Conservation (phyloP, 2,888 invertebrate genomes). For the Calameuta idolon region DNA sequence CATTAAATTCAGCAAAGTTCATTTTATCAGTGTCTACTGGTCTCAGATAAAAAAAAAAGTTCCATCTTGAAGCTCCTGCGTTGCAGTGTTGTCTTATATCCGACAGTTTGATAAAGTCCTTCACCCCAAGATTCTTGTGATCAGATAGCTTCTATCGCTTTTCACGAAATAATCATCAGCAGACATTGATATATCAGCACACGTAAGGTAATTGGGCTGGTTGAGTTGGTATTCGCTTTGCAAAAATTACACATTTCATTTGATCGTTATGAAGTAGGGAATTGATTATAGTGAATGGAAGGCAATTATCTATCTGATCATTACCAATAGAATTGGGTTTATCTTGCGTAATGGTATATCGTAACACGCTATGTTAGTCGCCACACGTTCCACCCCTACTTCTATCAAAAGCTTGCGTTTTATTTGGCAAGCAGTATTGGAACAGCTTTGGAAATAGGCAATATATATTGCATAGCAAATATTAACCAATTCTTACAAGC, state of each 20-base stretch:
- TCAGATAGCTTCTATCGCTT: constrained; percentile 11
- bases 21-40: constrained; percentile 2
- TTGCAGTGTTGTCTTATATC: not conserved
- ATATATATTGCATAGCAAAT: no score
- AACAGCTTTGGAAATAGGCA: constrained; percentile 17
- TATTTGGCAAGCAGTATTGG: constrained; percentile 14
- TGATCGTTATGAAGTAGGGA: not conserved
- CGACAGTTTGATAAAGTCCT: not conserved
- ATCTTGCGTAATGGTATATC: not conserved
- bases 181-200: not conserved
- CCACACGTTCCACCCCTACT: not conserved
- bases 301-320: constrained; percentile 5
- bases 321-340: not conserved
- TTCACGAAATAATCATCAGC: not conserved
- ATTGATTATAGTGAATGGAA: not conserved
- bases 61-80: not conserved
- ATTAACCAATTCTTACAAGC: constrained; percentile 9
- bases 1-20: not conserved
- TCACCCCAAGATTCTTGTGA: not conserved
- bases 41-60: not conserved
- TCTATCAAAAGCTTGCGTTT: constrained; percentile 15
- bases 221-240: not conserved
- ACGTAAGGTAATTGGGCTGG: not conserved
- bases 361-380: constrained; percentile 3
- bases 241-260: not conserved